Percentiles rank a stretch among this genome's conserved stretches.
These are phyloP conservation scores for Menura novaehollandiae DNA, from an alignment of 2,113 vertebrate genomes.

Conservation along the genomic window DNA sequence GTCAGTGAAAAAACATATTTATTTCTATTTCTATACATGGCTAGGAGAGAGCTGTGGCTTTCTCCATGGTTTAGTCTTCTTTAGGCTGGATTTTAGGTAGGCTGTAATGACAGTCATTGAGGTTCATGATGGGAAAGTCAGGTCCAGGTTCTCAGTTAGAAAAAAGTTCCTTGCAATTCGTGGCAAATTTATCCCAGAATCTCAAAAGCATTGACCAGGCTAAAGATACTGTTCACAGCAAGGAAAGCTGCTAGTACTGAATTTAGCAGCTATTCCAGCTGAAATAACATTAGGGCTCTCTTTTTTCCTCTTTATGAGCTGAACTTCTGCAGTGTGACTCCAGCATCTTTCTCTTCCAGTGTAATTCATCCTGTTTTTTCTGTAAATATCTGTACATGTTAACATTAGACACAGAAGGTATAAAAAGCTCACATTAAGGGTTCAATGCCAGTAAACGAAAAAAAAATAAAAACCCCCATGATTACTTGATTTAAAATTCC, in stretches of 20 bases:
- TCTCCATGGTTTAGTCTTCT: not conserved
- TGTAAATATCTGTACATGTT: not conserved
- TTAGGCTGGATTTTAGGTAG: not conserved
- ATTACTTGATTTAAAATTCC: conserved; percentile 10
- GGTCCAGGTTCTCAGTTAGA: not conserved
- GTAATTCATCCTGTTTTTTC: not conserved
- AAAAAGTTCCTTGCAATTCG: not conserved
- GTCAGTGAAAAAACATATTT: not conserved
- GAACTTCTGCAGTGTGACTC: not conserved
- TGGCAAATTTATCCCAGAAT: not conserved
- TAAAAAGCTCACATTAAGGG: not conserved
- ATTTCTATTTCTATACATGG: not conserved
- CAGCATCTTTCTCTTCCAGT: not conserved
- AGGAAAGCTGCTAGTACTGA: conserved; percentile 2
- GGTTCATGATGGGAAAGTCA: not conserved
- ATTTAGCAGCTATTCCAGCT: conserved; percentile 44
- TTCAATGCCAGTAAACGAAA: not conserved
- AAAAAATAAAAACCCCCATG: not conserved
- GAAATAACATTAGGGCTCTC: conserved; percentile 25
- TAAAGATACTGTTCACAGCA: not conserved
- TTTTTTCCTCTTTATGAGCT: not conserved
- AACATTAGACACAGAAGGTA: not conserved
- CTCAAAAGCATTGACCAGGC: not conserved
- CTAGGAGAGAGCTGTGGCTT: not conserved
- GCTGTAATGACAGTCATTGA: not conserved